Evolutionary conservation across 2,888 invertebrate genomes (phyloP).

Genomic region (Drosophila barbarae): DNA sequence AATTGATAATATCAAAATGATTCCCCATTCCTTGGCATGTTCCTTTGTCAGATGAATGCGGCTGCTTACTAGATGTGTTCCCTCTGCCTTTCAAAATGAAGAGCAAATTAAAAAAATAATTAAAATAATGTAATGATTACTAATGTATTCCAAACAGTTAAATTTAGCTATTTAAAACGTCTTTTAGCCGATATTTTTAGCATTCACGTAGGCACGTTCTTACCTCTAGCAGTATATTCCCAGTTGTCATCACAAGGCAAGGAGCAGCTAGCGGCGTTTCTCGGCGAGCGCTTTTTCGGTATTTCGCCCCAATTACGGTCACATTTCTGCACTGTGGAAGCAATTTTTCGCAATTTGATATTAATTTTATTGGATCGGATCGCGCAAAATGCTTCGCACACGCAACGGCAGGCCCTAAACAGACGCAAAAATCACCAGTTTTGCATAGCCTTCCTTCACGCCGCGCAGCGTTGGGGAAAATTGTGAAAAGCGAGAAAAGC

Average conservation of each 20-base stretch:
- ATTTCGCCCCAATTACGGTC: constrained; percentile 47
- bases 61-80: no score
- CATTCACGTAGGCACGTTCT: neutral
- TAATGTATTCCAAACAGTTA: no score
- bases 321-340: constrained; percentile 50
- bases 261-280: constrained; percentile 12
- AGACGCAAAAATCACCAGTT: neutral
- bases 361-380: constrained; percentile 28
- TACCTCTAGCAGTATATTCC: constrained; percentile 5
- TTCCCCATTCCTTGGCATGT: no score
- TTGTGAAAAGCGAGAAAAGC: constrained; percentile 46
- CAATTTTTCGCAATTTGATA: constrained; percentile 52
- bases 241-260: constrained; percentile 1
- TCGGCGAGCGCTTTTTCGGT: constrained; percentile 23
- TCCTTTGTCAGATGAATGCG: no score
- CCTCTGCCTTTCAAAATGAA: no score
- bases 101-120: no score
- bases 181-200: no score
- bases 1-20: no score
- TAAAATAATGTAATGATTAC: no score
- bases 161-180: no score
- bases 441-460: neutral
- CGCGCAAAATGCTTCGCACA: constrained; percentile 15
- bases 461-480: constrained; percentile 9
- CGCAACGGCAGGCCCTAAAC: constrained; percentile 10